phyloP scores from a whole-genome alignment of 2,113 vertebrate genomes.

The Colius striatus region DNA sequence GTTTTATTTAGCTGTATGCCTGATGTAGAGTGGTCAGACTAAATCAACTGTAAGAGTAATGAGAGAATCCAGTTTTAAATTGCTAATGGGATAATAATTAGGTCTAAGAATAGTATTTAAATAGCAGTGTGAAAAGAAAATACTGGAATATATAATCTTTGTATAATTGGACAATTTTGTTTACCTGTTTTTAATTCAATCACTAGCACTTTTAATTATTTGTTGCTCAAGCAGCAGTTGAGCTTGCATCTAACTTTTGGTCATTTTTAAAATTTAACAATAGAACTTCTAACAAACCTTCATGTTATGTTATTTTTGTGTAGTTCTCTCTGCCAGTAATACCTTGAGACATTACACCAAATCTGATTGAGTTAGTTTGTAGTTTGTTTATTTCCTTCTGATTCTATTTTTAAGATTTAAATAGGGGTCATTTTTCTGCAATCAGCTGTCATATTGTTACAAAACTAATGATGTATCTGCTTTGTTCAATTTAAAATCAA shows the following conservation, averaged over 20 bases:
- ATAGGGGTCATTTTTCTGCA: neutral
- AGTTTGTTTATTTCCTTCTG: neutral
- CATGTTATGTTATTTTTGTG: neutral
- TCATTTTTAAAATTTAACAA: neutral
- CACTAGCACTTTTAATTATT: neutral
- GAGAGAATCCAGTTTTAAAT: conserved; percentile 1
- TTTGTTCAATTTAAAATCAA: neutral
- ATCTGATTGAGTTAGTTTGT: neutral
- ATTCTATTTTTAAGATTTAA: neutral
- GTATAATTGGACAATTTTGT: neutral
- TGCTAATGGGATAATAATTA: neutral
- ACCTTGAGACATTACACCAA: neutral
- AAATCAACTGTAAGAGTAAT: neutral
- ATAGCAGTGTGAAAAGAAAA: neutral
- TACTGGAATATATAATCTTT: neutral
- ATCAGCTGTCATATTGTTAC: neutral
- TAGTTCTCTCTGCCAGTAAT: neutral
- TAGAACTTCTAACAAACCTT: neutral
- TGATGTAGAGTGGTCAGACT: neutral
- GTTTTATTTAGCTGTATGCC: neutral
- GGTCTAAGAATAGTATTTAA: conserved; percentile 1
- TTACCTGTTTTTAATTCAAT: neutral
- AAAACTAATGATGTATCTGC: neutral
- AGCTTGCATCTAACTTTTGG: neutral
- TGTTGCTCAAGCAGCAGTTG: neutral